A percentile compares a stretch with the other conserved stretches of the same genome.
Conservation (phyloP, 2,113 vertebrate species). For the Strix aluco region DNA sequence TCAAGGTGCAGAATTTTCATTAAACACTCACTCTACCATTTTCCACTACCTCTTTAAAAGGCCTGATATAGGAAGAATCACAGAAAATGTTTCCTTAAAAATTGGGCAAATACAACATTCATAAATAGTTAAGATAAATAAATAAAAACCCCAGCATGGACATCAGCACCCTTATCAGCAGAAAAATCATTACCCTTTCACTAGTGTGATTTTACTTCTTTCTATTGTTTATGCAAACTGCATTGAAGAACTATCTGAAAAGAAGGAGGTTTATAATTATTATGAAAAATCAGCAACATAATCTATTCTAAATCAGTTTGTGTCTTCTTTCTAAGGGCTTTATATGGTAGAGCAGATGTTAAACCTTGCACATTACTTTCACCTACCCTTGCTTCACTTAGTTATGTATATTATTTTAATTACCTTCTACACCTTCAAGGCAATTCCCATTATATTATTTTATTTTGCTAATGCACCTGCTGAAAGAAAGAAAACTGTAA, state of each 20-base stretch:
- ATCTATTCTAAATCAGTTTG: not conserved
- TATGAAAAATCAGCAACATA: not conserved
- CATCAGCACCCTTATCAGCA: not conserved
- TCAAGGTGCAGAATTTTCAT: conserved; percentile 54
- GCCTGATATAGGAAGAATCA: not conserved
- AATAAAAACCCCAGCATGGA: not conserved
- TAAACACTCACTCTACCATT: conserved; percentile 30
- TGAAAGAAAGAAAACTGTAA: not conserved
- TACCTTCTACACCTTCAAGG: conserved; percentile 14
- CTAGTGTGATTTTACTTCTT: not conserved
- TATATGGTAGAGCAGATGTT: not conserved
- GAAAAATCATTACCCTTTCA: not conserved
- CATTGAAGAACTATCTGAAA: not conserved
- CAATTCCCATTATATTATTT: not conserved
- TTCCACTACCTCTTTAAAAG: not conserved
- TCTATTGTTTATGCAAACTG: not conserved
- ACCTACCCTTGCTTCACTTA: not conserved
- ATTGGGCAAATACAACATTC: not conserved
- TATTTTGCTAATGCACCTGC: conserved; percentile 7
- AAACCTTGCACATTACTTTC: not conserved
- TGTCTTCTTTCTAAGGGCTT: not conserved
- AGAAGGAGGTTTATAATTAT: not conserved
- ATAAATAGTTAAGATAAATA: not conserved
- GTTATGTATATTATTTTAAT: conserved; percentile 33
- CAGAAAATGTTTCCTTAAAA: not conserved